Conservation (phyloP, 2,888 invertebrate genomes). For the Diplazon laetatorius region DNA sequence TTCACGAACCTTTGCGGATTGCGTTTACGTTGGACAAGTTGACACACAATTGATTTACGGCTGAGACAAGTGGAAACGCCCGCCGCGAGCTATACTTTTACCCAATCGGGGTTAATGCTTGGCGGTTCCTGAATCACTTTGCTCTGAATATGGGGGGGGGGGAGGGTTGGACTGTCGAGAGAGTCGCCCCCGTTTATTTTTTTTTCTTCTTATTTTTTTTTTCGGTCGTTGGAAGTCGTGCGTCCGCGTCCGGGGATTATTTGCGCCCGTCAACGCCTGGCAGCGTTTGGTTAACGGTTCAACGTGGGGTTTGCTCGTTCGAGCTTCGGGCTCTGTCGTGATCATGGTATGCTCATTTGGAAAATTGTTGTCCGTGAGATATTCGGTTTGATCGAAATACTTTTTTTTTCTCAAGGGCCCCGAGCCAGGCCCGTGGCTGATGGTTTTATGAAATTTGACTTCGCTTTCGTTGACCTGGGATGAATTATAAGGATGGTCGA, state of each 20-base stretch:
- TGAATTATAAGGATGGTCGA: neutral
- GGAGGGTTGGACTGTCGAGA: no score
- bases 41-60: constrained; percentile 72
- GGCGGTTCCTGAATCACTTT: constrained; percentile 65
- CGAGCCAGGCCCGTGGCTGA: constrained; percentile 52
- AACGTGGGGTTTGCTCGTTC: constrained; percentile 40
- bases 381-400: constrained; percentile 37
- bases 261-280: constrained; percentile 23
- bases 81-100: constrained; percentile 65
- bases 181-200: no score
- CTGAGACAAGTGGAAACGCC: constrained; percentile 65
- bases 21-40: constrained; percentile 18
- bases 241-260: constrained; percentile 54
- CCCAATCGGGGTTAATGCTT: constrained; percentile 68
- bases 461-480: neutral
- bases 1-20: constrained; percentile 57
- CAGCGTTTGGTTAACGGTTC: constrained; percentile 4
- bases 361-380: constrained; percentile 38
- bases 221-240: constrained; percentile 55
- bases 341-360: constrained; percentile 49
- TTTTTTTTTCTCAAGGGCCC: constrained; percentile 16
- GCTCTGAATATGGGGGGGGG: constrained; percentile 62
- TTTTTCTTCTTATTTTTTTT: constrained; percentile 23
- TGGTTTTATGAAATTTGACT: constrained; percentile 34
- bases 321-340: constrained; percentile 55